These are phyloP conservation scores for Pinctada fucata DNA, from an alignment of 2,888 invertebrate species.

Conservation along the genomic window DNA sequence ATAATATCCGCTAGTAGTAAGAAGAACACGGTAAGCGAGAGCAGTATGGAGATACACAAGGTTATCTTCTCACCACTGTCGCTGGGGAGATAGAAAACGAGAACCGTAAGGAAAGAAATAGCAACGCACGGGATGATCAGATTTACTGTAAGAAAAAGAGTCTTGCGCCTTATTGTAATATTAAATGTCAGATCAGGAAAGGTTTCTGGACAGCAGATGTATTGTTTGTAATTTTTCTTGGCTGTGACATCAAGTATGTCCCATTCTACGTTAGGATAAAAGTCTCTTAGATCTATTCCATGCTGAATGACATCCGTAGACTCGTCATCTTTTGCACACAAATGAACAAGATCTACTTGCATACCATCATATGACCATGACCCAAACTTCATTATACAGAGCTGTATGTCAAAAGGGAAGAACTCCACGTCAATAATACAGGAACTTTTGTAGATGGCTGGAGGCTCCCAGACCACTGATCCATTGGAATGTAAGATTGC, in stretches of 20 bases:
- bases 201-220: constrained; percentile 87
- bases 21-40: constrained; percentile 99
- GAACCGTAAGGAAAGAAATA: constrained; percentile 95
- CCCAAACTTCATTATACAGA: constrained; percentile 94
- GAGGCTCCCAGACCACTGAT: constrained; percentile 94
- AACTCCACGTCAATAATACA: constrained; percentile 93
- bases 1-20: constrained; percentile 96
- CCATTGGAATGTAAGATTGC: constrained; percentile 75
- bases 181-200: constrained; percentile 98
- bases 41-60: constrained; percentile 97
- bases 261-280: constrained; percentile 99
- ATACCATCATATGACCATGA: constrained; percentile 84
- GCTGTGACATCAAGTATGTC: constrained; percentile 92
- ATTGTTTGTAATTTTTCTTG: constrained; percentile 82
- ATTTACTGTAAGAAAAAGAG: constrained; percentile 91
- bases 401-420: constrained; percentile 89
- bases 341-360: constrained; percentile 77
- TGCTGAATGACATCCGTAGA: constrained; percentile 56
- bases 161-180: constrained; percentile 95
- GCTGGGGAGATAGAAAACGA: constrained; percentile 97
- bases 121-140: constrained; percentile 86
- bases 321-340: constrained; percentile 65
- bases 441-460: constrained; percentile 85
- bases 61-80: constrained; percentile 99
- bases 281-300: constrained; percentile 98